phyloP scores from a whole-genome alignment of 2,113 vertebrate species.

The Anolis carolinensis region DNA sequence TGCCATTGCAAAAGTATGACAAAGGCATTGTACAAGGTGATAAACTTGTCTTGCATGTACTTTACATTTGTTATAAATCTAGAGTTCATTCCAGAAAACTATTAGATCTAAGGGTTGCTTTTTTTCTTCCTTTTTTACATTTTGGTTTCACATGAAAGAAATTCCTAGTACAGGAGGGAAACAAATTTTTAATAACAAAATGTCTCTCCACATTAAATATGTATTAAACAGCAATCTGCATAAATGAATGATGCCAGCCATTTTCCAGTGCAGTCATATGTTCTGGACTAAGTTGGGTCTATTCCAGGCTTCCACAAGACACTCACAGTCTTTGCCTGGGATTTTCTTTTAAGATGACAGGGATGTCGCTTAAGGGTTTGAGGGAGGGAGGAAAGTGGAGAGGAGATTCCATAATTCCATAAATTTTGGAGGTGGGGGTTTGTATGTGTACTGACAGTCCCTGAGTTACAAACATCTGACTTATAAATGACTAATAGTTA shows the following conservation, averaged over 20 bases:
- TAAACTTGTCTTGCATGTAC: no score
- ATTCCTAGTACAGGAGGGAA: slow-evolving; percentile 33
- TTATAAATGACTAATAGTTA: no score
- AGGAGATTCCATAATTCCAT: no score
- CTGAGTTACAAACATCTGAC: no score
- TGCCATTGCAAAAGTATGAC: neutral
- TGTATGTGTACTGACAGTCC: no score
- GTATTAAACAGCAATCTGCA: neutral
- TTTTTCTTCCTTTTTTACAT: no score
- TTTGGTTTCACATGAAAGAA: slow-evolving; percentile 2
- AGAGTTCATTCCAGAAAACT: slow-evolving; percentile 34
- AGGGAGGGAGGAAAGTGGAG: no score
- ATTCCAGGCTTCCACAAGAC: neutral
- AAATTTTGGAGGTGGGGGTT: no score
- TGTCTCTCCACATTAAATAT: slow-evolving; percentile 31
- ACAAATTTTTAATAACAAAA: slow-evolving; percentile 30
- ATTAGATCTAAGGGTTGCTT: slow-evolving; percentile 34
- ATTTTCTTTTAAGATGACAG: no score
- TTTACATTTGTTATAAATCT: neutral
- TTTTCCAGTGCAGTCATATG: neutral
- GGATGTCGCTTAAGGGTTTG: no score
- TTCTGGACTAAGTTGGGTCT: neutral
- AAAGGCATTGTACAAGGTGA: no score
- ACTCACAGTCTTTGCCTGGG: neutral
- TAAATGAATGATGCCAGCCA: neutral